Evolutionary conservation across 2,888 invertebrate species (phyloP).

Genomic region (Tenthredo notha): DNA sequence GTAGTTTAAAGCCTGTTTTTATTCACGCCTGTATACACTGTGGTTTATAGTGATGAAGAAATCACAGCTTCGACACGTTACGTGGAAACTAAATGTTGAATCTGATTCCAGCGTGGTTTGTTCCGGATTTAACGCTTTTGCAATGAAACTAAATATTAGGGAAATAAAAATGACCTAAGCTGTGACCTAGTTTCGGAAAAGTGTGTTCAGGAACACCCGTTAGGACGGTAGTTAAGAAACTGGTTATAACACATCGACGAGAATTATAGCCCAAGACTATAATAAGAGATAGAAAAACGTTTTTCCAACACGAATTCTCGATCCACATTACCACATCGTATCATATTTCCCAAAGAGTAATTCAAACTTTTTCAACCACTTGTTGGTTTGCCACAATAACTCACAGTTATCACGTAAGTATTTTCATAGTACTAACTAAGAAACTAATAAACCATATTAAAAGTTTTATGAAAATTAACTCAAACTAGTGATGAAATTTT

Average conservation of each 20-base stretch:
- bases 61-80: neutral
- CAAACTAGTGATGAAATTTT: neutral
- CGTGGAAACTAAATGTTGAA: neutral
- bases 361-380: constrained; percentile 37
- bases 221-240: constrained; percentile 21
- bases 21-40: neutral
- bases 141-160: constrained; percentile 8
- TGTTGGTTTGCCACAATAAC: constrained; percentile 12
- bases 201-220: constrained; percentile 4
- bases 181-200: constrained; percentile 24
- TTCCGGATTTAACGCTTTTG: neutral
- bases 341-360: constrained; percentile 2
- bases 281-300: neutral
- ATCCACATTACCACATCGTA: neutral
- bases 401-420: neutral
- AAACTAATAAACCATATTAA: neutral
- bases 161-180: neutral
- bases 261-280: neutral
- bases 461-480: neutral
- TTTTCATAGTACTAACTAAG: neutral
- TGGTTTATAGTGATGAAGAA: neutral
- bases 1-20: neutral
- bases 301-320: constrained; percentile 8
- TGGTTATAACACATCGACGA: constrained; percentile 26
- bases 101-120: neutral